Base-by-base conservation (phyloP, 2,888 invertebrate genomes). In the Alloplasta piceator region DNA sequence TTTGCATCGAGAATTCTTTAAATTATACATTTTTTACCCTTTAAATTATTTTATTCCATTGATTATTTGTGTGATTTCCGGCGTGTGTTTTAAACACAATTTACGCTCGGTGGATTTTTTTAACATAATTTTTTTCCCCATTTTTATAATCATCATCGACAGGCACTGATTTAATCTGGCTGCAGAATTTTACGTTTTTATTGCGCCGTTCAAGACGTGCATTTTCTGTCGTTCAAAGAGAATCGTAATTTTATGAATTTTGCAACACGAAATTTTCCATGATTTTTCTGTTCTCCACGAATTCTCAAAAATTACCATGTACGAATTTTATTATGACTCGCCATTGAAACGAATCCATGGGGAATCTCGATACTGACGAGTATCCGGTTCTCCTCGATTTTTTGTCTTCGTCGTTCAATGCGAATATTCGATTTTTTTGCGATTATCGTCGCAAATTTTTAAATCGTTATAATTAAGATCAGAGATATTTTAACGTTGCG, bases 341-440 rank as follows among this genome's bases (percentile, higher is more conserved):
- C 66, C 26, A 50, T 67, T 55, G 56, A 73, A 73, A 43, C 4
- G 39, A 36, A 77, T 50, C 6, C 50, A 16, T 56, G 64, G 26
- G 26, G 48, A 70, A 7, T 9, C 46, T 70, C 66, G 74, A 71
- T 71, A 63, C 74, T 82, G 78, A 82, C 81, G 81, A 78, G 81
- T 75, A 75, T 82, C 67, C 9, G 43, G 26, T 9, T 26, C 14
- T 61, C 36, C 52, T 16, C 14, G 4, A 38, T 67, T 72, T 55
- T 63, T 64, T 63, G n/a, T n/a, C 6, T 41, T 43, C 6, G 3
- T 64, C 38, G 46, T 58, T 58, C 68, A 48, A 77, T 64, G 75
- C 10, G 16, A 36, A 9, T n/a, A 60, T 52, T 39, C 39, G 41
- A 41, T 4, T 50, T 50, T 16, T 26, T 26, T 26, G 26, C 26